These are phyloP conservation scores for Cathartes aura DNA, from an alignment of 2,113 vertebrate species.

Conservation along the genomic window DNA sequence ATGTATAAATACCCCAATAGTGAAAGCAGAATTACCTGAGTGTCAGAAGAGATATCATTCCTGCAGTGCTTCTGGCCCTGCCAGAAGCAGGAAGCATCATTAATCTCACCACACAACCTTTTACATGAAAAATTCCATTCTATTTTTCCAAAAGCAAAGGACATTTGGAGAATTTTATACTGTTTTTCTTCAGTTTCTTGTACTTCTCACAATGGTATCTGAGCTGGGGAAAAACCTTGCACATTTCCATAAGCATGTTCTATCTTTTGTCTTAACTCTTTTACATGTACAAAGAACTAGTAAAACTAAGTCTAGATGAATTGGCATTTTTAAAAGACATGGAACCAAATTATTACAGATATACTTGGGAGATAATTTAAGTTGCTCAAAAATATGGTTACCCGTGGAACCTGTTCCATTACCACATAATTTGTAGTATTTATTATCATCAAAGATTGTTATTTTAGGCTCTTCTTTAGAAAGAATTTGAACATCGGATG, in stretches of 20 bases:
- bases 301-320: neutral
- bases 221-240: neutral
- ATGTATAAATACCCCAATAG: neutral
- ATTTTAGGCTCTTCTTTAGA: neutral
- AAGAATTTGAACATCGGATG: neutral
- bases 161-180: neutral
- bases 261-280: neutral
- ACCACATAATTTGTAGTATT: neutral
- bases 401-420: neutral
- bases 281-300: neutral
- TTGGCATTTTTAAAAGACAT: neutral
- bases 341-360: neutral
- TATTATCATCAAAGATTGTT: conserved; percentile 16
- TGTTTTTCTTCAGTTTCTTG: neutral
- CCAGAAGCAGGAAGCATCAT: neutral
- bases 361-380: neutral
- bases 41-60: neutral
- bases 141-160: neutral
- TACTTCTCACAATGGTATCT: neutral
- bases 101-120: neutral
- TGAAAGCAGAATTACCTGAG: neutral
- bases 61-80: neutral
- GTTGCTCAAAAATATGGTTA: neutral
- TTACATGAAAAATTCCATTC: neutral
- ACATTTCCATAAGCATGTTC: neutral